These are phyloP conservation scores for Dryocosmus kuriphilus DNA, from an alignment of 2,888 invertebrate genomes.

Conservation along the genomic window DNA sequence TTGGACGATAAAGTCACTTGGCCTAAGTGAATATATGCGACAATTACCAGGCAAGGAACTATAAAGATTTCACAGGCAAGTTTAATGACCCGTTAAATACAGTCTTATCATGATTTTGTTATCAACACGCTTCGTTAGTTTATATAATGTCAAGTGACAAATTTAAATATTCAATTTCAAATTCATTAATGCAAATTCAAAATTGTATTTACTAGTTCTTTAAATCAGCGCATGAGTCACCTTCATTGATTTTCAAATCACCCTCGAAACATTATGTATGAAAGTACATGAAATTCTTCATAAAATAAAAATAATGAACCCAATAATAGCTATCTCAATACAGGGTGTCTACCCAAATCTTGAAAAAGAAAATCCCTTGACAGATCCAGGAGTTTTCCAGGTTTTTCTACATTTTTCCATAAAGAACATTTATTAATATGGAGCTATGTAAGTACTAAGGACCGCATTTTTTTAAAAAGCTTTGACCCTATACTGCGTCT, in stretches of 20 bases:
- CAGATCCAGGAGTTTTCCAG: no score
- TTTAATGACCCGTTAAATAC: constrained; percentile 31
- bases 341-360: no score
- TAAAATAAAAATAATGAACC: no score
- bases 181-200: neutral
- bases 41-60: constrained; percentile 17
- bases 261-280: neutral
- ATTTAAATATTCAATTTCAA: constrained; percentile 5
- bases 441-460: no score
- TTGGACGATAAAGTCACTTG: constrained; percentile 26
- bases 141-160: constrained; percentile 14
- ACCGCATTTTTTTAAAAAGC: no score
- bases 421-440: no score
- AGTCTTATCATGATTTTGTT: constrained; percentile 10
- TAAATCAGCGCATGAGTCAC: neutral
- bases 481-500: no score
- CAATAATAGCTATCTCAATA: no score
- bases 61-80: constrained; percentile 34
- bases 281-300: no score
- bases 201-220: neutral
- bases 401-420: no score
- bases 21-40: constrained; percentile 25
- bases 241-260: neutral
- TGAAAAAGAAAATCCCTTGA: no score
- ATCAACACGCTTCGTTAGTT: constrained; percentile 14